These are phyloP conservation scores for Ophioninae sp. DNA, from an alignment of 2,888 invertebrate species.

Conservation along the genomic window DNA sequence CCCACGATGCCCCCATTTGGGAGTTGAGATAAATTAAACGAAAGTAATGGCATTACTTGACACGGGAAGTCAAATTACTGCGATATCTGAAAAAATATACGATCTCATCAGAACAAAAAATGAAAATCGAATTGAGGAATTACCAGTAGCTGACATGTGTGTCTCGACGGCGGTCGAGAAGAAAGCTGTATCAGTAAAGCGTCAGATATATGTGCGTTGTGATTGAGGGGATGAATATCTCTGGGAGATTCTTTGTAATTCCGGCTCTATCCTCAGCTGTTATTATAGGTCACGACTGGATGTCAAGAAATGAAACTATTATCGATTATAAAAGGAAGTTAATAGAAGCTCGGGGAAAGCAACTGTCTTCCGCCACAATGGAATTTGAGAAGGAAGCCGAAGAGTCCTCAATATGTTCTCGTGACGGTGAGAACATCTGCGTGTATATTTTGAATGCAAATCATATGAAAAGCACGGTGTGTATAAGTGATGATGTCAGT, in stretches of 20 bases:
- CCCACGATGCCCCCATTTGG: too few relatives aligned
- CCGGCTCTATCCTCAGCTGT: not conserved
- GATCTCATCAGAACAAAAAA: too few relatives aligned
- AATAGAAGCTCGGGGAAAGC: slow-evolving; percentile 1
- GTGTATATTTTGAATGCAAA: not conserved
- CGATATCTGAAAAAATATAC: too few relatives aligned
- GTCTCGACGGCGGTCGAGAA: slow-evolving; percentile 11
- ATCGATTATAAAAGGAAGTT: not conserved
- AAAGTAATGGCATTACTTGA: too few relatives aligned
- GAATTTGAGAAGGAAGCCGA: not conserved
- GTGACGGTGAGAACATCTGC: not conserved
- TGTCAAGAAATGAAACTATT: not conserved
- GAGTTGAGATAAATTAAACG: too few relatives aligned
- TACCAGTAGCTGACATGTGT: not conserved
- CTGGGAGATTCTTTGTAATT: not conserved
- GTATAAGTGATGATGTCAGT: too few relatives aligned
- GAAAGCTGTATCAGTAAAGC: not conserved
- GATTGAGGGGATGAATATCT: not conserved
- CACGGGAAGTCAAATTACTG: too few relatives aligned
- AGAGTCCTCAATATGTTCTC: not conserved
- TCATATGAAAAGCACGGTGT: too few relatives aligned
- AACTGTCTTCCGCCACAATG: not conserved
- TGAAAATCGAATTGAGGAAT: not conserved
- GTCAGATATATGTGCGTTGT: not conserved
- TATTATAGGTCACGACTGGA: slow-evolving; percentile 7